Evolutionary conservation across 2,797 vertebrate species (phyloP).

Genomic region (Antennarius maculatus): DNA sequence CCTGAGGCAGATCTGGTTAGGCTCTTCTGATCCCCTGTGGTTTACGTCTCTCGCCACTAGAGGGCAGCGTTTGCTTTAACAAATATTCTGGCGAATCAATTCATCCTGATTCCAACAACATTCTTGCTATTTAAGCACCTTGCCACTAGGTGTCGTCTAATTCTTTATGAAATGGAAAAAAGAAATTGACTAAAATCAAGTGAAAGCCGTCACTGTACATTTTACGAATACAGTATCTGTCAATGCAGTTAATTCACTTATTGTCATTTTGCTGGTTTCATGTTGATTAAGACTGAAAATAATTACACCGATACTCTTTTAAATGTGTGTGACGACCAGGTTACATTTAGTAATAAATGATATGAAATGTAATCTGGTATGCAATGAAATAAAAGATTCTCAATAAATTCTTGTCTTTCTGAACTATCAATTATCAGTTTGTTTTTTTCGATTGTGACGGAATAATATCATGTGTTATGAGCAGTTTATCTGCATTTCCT

Average conservation of each 20-base stretch:
- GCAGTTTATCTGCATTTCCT: background rate
- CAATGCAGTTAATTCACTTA: background rate
- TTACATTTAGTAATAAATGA: background rate
- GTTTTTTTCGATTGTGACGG: background rate
- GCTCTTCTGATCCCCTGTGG: background rate
- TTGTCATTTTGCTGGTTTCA: background rate
- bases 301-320: background rate
- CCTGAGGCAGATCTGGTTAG: background rate
- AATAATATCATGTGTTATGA: background rate
- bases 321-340: too few species aligned
- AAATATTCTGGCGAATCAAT: background rate
- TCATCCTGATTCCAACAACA: too few species aligned
- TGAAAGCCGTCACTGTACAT: background rate
- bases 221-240: background rate
- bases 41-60: slow-evolving; percentile 12
- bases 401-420: background rate
- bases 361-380: background rate
- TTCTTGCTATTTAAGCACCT: background rate
- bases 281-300: background rate
- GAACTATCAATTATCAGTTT: background rate
- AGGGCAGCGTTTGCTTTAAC: slow-evolving; percentile 12
- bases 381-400: background rate
- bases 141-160: slow-evolving; percentile 13
- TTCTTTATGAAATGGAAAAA: background rate
- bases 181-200: background rate